Percentiles rank a stretch among this genome's conserved stretches.
These are phyloP conservation scores for Spodoptera littoralis DNA, from an alignment of 2,888 invertebrate species.

Conservation along the genomic window DNA sequence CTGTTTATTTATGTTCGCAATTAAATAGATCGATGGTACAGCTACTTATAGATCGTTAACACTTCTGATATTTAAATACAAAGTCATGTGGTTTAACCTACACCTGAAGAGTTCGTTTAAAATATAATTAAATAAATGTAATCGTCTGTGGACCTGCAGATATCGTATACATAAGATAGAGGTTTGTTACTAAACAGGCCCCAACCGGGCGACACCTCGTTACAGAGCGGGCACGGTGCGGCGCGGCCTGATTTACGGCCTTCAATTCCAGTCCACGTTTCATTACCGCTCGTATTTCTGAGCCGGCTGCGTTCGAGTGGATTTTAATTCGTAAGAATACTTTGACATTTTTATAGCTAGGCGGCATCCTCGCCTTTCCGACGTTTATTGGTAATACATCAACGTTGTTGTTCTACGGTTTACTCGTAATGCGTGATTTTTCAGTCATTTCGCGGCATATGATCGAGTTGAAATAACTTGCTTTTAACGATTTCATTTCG, in stretches of 20 bases:
- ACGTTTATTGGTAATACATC: constrained; percentile 54
- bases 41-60: no score
- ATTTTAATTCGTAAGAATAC: constrained; percentile 54
- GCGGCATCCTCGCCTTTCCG: constrained; percentile 38
- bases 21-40: neutral
- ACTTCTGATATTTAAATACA: no score
- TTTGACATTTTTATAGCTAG: constrained; percentile 53
- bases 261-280: constrained; percentile 53
- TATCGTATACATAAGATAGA: constrained; percentile 8
- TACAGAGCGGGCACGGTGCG: constrained; percentile 28
- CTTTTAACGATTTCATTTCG: constrained; percentile 5
- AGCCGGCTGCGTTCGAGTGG: constrained; percentile 44
- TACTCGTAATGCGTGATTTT: constrained; percentile 26
- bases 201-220: constrained; percentile 29
- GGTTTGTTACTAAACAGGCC: constrained; percentile 11
- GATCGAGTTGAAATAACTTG: constrained; percentile 15
- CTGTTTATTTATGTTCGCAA: neutral
- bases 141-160: constrained; percentile 3
- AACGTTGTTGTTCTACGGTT: constrained; percentile 40
- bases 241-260: constrained; percentile 49
- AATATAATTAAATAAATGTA: no score
- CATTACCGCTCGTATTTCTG: constrained; percentile 49
- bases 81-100: no score
- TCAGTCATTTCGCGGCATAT: constrained; percentile 21
- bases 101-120: no score